These are phyloP conservation scores for Clunio marinus DNA, from an alignment of 2,888 invertebrate genomes.

Conservation along the genomic window DNA sequence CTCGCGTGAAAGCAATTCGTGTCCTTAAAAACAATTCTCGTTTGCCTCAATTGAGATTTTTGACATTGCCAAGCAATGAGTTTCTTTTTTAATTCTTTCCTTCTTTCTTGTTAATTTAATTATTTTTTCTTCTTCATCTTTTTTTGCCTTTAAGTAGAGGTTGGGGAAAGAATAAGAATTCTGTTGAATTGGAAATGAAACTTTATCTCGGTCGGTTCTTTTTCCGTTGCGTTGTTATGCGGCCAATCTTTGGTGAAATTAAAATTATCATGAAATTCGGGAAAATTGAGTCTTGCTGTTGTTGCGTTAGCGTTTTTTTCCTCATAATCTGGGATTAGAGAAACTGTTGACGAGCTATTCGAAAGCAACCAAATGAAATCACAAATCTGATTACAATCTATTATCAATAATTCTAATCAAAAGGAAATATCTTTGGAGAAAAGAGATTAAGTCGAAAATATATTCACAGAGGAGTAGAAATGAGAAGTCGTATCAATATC, in stretches of 20 bases:
- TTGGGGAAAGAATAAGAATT: background rate
- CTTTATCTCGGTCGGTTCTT: background rate
- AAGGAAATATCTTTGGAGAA: too few species aligned
- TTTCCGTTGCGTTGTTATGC: too few species aligned
- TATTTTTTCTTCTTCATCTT: background rate
- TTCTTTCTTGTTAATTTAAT: slow-evolving; percentile 6
- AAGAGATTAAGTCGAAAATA: too few species aligned
- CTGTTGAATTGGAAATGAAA: background rate
- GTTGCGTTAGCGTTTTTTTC: background rate
- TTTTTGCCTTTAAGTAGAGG: too few species aligned
- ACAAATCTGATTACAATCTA: too few species aligned
- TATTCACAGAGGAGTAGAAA: too few species aligned
- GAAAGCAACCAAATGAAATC: too few species aligned
- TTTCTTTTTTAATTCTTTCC: background rate
- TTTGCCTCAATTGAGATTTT: background rate
- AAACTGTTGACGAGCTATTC: too few species aligned
- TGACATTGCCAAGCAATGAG: too few species aligned
- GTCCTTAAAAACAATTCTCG: background rate
- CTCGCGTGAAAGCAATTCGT: background rate
- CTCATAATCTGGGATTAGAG: background rate
- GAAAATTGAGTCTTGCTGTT: background rate
- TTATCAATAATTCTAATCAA: too few species aligned
- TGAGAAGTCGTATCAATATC: too few species aligned
- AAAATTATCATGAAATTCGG: slow-evolving; percentile 17
- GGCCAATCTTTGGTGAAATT: slow-evolving; percentile 15